Evolutionary conservation across 2,888 invertebrate species (phyloP).

Genomic region (Shargacucullia verbasci): DNA sequence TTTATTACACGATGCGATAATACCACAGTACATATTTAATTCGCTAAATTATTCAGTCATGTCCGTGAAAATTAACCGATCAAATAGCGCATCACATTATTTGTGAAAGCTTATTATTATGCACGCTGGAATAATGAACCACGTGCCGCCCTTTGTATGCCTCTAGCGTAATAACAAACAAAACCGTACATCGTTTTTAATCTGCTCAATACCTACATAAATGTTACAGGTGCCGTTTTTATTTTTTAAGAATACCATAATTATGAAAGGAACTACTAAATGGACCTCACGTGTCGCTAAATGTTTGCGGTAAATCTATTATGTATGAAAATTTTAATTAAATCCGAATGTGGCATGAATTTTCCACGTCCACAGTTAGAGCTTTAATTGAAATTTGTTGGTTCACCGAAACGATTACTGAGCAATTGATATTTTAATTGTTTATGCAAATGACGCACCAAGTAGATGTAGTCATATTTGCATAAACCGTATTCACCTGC

Average conservation of each 20-base stretch:
- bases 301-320: constrained; percentile 53
- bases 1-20: constrained; percentile 48
- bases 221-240: background rate
- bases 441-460: constrained; percentile 65
- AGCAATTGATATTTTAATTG: constrained; percentile 76
- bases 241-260: constrained; percentile 13
- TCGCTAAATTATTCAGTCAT: constrained; percentile 61
- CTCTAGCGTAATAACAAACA: constrained; percentile 23
- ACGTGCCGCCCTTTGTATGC: constrained; percentile 30
- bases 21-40: constrained; percentile 53
- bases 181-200: no score
- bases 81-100: constrained; percentile 62
- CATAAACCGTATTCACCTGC: constrained; percentile 20
- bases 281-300: constrained; percentile 32
- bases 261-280: constrained; percentile 23
- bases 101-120: constrained; percentile 59
- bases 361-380: constrained; percentile 71
- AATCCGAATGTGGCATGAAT: constrained; percentile 69
- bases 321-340: constrained; percentile 71
- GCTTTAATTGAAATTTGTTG: constrained; percentile 75
- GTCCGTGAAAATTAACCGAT: constrained; percentile 59
- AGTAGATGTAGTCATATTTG: constrained; percentile 31
- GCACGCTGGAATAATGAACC: constrained; percentile 50
- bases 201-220: no score
- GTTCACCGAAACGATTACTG: constrained; percentile 68